Base-by-base conservation (phyloP, 2,797 vertebrate genomes). In the Melopsittacus undulatus region DNA sequence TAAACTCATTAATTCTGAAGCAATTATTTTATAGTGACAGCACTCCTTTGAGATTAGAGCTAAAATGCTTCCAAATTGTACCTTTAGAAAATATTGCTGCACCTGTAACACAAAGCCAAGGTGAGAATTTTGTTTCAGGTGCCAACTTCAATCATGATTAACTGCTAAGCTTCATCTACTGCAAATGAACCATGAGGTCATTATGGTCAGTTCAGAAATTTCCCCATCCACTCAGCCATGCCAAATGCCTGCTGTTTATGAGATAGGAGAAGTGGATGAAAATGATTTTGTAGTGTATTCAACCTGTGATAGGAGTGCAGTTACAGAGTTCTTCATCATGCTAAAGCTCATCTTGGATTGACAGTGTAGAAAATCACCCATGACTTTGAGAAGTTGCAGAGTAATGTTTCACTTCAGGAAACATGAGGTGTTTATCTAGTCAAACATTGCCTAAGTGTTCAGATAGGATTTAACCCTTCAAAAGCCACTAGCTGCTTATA, bases 71-170 rank as follows among this genome's bases (percentile, higher is more conserved):
- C 89, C 85, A 93, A 82, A 94, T 93, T 82, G 24, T 79, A 78
- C 59, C 36, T 89, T 46, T 84, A 62, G 86, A 88, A 96, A 73
- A 83, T 86, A 88, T 17, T 80, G 29, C 90, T 89, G 78, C 62
- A 78, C 73, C 77, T 32, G 43, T 79, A 79, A 61, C 74, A 88
- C 36, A 79, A 89, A 94, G 13, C 51, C 2, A 30, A 94, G 77
- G 83, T 87, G 81, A 92, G 67, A 92, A 91, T 94, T 95, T 94
- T 91, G 51, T 87, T 94, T 94, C 92, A 91, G 74, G 83, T 90
- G 82, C 85, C 91, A 92, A 40, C 85, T 94, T 96, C 95, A 96
- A 80, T 95, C 89, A 90, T 42, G 76, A 94, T 96, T 96, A 94
- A 94, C 83, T 90, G 63, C 83, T 84, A 61, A 76, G 52, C 42